These are phyloP conservation scores for Lepidothrix coronata DNA, from an alignment of 2,113 vertebrate species.

Conservation along the genomic window DNA sequence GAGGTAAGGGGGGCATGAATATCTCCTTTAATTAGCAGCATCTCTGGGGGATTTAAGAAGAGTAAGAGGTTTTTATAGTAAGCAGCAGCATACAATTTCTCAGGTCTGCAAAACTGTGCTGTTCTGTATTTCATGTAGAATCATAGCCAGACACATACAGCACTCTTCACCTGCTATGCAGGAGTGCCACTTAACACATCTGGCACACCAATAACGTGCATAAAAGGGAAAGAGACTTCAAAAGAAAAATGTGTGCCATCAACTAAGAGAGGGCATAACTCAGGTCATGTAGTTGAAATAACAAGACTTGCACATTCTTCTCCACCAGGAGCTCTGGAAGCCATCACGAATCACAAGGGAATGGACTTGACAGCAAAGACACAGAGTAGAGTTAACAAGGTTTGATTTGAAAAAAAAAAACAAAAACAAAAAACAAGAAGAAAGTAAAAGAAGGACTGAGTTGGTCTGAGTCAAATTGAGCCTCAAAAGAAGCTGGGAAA, in stretches of 20 bases:
- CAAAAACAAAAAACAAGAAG: not conserved
- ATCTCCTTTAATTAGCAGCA: not conserved
- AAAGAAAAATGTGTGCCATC: not conserved
- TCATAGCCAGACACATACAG: fast-evolving
- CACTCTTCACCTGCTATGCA: not conserved
- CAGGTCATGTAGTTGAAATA: not conserved
- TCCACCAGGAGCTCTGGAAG: conserved; percentile 24
- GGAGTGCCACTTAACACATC: not conserved
- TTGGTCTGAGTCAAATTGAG: not conserved
- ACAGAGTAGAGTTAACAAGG: not conserved
- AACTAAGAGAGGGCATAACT: not conserved
- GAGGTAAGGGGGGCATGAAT: not conserved
- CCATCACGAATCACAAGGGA: conserved; percentile 3
- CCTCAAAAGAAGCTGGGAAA: not conserved
- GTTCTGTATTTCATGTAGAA: not conserved
- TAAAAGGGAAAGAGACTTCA: not conserved
- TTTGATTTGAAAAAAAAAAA: not conserved
- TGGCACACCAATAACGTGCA: not conserved
- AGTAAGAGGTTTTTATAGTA: not conserved
- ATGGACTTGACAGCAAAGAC: not conserved
- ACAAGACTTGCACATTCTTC: not conserved
- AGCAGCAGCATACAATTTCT: not conserved
- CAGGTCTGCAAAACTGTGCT: not conserved
- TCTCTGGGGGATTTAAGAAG: not conserved
- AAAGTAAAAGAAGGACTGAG: not conserved